Base-by-base conservation (phyloP, 2,797 vertebrate genomes). In the Chromis chromis region DNA sequence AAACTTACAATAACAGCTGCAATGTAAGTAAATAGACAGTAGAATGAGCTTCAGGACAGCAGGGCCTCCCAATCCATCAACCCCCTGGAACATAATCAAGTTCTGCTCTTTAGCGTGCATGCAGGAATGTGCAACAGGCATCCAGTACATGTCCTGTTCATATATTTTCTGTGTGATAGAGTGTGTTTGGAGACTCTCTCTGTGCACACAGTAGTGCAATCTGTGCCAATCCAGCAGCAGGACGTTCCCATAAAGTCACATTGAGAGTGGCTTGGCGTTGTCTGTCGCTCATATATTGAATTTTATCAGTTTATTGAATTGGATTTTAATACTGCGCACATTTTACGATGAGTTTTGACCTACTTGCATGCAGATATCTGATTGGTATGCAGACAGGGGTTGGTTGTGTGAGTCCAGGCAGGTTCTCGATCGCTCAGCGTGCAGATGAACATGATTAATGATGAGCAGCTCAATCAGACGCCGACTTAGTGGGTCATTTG, bases 91-190 rank as follows among this genome's bases (percentile, higher is more conserved):
- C 74, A 76, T 17, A 59, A 74, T 69, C 42, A 49, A 66, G 48
- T 65, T 55, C 59, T 83, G 50, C 67, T 71, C 58, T 73, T 70
- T 19, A 31, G 62, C 48, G 46, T 73, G n/a, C 31, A 53, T n/a
- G 3, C 53, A 81, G 81, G 71, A 81, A 83, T 79, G 74, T 83
- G 58, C 42, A 74, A 65, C 22, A 59, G 71, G 16, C 49, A 73
- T 72, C 58, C 33, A 65, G 55, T 74, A 25, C 44, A 66, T n/a
- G 10, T 27, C 31, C 19, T 22, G n/a, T 55, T 74, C 19, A 36
- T 74, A 70, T 68, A 53, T 65, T 79, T 66, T 61, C 50, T 59
- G 17, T 57, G 65, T 68, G 57, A 76, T 25, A 13, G 40, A 70
- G 59, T 55, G 50, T 59, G 33, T 14, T 31, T 72, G 59, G 49